Percentiles rank a stretch among this genome's conserved stretches.
Conservation (phyloP, 2,888 invertebrate species). For the Conops quadrifasciatus region DNA sequence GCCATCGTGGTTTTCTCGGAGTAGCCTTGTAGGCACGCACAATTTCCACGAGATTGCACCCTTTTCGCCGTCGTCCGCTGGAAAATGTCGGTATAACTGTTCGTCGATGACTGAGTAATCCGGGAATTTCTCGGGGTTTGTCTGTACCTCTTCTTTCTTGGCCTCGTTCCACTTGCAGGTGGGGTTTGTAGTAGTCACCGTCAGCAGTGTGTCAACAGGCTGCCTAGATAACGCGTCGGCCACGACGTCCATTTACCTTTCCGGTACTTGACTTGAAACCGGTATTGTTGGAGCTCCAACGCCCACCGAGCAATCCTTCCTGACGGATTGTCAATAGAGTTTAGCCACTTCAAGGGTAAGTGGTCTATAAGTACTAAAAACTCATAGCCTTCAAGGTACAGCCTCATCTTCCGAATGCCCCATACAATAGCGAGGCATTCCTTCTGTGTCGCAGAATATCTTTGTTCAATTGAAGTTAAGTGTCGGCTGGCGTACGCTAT, state of each 20-base stretch:
- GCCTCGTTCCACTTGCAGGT: not conserved
- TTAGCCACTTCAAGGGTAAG: slow-evolving; percentile 35
- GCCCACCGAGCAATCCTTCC: slow-evolving; percentile 25
- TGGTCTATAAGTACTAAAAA: slow-evolving; percentile 32
- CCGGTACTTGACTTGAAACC: not conserved
- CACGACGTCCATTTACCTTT: not conserved
- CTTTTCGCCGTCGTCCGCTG: not conserved
- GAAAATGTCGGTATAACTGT: not conserved
- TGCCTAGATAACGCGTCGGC: not conserved
- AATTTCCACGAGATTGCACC: not conserved
- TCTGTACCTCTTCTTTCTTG: not conserved
- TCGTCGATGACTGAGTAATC: not conserved
- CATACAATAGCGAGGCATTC: slow-evolving; percentile 34
- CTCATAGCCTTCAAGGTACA: slow-evolving; percentile 26
- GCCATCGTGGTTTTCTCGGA: not conserved
- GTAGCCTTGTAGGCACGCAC: not conserved
- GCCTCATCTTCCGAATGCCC: slow-evolving; percentile 29
- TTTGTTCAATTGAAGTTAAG: slow-evolving; percentile 6
- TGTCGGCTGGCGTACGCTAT: slow-evolving; percentile 17
- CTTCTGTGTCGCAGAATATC: slow-evolving; percentile 34
- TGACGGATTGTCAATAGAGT: slow-evolving; percentile 33
- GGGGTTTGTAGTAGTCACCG: not conserved
- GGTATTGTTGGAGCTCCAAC: not conserved
- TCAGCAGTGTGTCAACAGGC: not conserved
- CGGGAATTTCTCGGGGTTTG: not conserved